Percentiles rank a stretch among this genome's conserved stretches.
These are phyloP conservation scores for Sorex fumeus DNA, from an alignment of 2,113 vertebrate genomes.

Conservation along the genomic window DNA sequence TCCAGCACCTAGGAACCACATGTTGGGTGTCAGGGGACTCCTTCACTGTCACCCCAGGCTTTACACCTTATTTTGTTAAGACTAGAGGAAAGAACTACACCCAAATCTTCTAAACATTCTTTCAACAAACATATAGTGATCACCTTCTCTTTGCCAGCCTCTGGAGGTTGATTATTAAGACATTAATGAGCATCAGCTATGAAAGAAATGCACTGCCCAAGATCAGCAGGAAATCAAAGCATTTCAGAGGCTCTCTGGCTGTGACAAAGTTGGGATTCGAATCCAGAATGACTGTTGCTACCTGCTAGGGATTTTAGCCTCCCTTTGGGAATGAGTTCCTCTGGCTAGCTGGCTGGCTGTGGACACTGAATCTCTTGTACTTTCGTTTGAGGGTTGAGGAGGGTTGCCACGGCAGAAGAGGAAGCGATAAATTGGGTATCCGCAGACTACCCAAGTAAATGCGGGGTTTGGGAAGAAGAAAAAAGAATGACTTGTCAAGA, in stretches of 20 bases:
- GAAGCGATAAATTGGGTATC: neutral
- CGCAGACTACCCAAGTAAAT: neutral
- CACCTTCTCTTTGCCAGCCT: neutral
- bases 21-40: neutral
- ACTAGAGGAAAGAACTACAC: neutral
- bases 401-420: neutral
- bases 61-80: neutral
- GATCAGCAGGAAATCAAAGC: neutral
- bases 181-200: neutral
- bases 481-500: too few species aligned
- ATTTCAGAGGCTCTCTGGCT: neutral
- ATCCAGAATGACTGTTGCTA: neutral
- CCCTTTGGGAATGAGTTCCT: neutral
- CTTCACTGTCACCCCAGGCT: neutral
- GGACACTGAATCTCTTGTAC: neutral
- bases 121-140: neutral
- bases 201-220: neutral
- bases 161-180: neutral
- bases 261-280: conserved; percentile 14
- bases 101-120: neutral
- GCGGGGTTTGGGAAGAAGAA: neutral
- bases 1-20: neutral
- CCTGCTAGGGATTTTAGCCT: neutral
- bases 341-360: neutral
- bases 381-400: neutral